A percentile compares a stretch with the other conserved stretches of the same genome.
phyloP scores from a whole-genome alignment of 1,140 invertebrate genomes.

The Drosophila pseudoobscura region DNA sequence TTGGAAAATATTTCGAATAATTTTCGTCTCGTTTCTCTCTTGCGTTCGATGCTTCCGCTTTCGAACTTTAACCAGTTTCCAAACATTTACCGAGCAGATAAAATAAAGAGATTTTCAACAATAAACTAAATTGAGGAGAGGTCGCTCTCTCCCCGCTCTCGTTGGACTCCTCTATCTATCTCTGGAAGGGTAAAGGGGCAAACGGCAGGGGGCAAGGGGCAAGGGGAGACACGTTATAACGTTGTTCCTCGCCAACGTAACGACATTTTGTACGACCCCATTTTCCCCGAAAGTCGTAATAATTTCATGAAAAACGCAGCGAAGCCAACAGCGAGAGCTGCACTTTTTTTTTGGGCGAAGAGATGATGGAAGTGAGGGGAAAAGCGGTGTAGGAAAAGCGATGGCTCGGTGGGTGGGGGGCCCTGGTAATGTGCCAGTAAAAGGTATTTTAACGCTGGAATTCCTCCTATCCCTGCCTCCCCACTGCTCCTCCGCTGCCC shows the following conservation, averaged over 20 bases:
- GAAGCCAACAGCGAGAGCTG: constrained; percentile 41
- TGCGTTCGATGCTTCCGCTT: constrained; percentile 7
- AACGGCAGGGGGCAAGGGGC: too few relatives aligned
- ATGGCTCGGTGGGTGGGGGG: background rate
- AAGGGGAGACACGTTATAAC: constrained; percentile 12
- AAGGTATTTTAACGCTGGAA: constrained; percentile 79
- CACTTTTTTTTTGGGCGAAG: constrained; percentile 29
- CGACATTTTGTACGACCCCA: constrained; percentile 77
- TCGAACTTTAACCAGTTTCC: constrained; percentile 51
- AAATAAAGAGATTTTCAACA: constrained; percentile 66
- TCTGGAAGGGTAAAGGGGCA: constrained; percentile 9
- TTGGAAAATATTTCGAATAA: background rate
- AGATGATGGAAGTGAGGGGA: background rate
- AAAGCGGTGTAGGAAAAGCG: background rate
- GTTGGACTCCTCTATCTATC: background rate
- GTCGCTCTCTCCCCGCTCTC: too few relatives aligned
- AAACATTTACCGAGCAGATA: constrained; percentile 46
- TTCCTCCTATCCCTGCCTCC: constrained; percentile 28
- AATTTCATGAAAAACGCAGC: constrained; percentile 80
- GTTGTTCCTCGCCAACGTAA: constrained; percentile 58
- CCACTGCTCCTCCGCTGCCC: background rate
- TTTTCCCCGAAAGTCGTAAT: constrained; percentile 72
- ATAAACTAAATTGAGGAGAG: constrained; percentile 61
- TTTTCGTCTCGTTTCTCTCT: background rate
- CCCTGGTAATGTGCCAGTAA: constrained; percentile 76